phyloP scores from a whole-genome alignment of 2,888 invertebrate genomes.

The Melinaea marsaeus region DNA sequence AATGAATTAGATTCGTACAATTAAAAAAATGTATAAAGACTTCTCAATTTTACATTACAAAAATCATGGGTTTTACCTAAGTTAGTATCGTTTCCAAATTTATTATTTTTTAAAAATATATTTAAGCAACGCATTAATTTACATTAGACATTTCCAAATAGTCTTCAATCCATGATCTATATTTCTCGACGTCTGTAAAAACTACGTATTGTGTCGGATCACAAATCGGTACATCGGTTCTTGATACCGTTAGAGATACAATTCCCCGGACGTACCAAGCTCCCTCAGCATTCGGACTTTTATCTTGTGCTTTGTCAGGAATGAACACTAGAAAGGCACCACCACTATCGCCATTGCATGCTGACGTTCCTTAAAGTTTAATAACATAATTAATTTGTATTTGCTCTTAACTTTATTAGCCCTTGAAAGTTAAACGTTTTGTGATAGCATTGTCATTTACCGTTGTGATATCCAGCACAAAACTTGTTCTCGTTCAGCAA shows the following conservation, averaged over 20 bases:
- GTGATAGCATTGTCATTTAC: conserved; percentile 28
- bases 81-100: too few species aligned
- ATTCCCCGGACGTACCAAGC: conserved; percentile 49
- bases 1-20: too few species aligned
- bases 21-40: too few species aligned
- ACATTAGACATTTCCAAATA: conserved; percentile 22
- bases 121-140: too few species aligned
- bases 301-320: conserved; percentile 38
- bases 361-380: conserved; percentile 35
- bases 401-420: too few species aligned
- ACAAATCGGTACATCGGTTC: conserved; percentile 47
- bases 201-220: conserved; percentile 63
- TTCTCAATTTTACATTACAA: too few species aligned
- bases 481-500: conserved; percentile 42
- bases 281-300: conserved; percentile 35
- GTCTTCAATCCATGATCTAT: conserved; percentile 42
- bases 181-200: conserved; percentile 61
- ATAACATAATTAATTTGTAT: too few species aligned
- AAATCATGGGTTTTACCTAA: too few species aligned
- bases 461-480: conserved; percentile 49
- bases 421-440: too few species aligned
- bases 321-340: conserved; percentile 62
- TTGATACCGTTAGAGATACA: conserved; percentile 43
- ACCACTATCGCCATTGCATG: conserved; percentile 46
- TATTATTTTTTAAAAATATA: too few species aligned